phyloP scores from a whole-genome alignment of 2,888 invertebrate species.

The Lordiphosa fenestrarum region DNA sequence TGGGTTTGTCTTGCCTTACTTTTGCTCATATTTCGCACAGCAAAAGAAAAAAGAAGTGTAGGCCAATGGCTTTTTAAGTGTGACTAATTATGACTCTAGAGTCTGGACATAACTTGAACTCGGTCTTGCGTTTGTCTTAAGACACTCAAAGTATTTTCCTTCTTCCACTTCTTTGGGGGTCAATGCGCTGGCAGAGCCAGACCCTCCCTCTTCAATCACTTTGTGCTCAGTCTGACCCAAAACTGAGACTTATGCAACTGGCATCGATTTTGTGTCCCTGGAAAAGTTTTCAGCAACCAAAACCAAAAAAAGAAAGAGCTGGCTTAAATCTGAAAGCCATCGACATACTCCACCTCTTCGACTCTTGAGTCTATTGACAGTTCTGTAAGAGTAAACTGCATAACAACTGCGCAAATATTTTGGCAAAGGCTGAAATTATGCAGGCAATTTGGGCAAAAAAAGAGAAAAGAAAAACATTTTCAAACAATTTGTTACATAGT shows the following conservation, averaged over 20 bases:
- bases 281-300: constrained; percentile 18
- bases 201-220: constrained; percentile 13
- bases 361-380: constrained; percentile 10
- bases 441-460: constrained; percentile 51
- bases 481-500: constrained; percentile 45
- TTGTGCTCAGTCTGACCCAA: constrained; percentile 19
- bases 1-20: constrained; percentile 28
- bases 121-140: constrained; percentile 18
- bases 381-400: constrained; percentile 34
- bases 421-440: constrained; percentile 57
- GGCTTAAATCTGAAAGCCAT: constrained; percentile 25
- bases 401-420: constrained; percentile 55
- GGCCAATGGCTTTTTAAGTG: constrained; percentile 73
- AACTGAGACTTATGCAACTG: constrained; percentile 33
- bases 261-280: constrained; percentile 48
- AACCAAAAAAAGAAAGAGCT: constrained; percentile 14
- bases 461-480: constrained; percentile 23
- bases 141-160: constrained; percentile 45
- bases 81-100: constrained; percentile 64
- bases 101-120: constrained; percentile 26
- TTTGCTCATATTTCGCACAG: constrained; percentile 60
- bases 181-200: constrained; percentile 33
- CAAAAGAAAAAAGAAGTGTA: constrained; percentile 59
- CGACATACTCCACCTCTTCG: neutral
- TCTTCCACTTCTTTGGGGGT: constrained; percentile 43